phyloP scores from a whole-genome alignment of 2,113 vertebrate genomes.

The Poeciliopsis occidentalis region DNA sequence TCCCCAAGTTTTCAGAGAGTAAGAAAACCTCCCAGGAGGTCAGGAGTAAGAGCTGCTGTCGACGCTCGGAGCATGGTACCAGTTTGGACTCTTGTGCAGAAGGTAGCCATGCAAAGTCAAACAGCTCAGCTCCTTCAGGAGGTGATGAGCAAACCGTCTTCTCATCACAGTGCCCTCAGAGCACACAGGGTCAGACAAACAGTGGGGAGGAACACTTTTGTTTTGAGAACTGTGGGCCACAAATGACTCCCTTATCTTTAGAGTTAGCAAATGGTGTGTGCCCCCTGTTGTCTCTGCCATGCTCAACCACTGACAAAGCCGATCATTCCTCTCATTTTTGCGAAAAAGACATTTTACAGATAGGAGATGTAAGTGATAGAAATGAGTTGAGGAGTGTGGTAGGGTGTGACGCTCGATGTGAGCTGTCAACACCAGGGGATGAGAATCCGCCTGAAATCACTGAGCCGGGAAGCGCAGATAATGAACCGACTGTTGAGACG shows the following conservation, averaged over 20 bases:
- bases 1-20: constrained; percentile 86
- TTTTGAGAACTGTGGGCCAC: constrained; percentile 78
- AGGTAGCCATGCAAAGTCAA: constrained; percentile 65
- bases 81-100: constrained; percentile 19
- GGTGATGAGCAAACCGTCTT: constrained; percentile 66
- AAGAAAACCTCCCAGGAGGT: constrained; percentile 70
- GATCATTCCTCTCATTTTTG: constrained; percentile 59
- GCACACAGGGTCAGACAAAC: constrained; percentile 82
- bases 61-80: constrained; percentile 15
- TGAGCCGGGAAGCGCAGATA: constrained; percentile 37
- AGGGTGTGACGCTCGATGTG: constrained; percentile 55
- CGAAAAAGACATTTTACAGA: constrained; percentile 66
- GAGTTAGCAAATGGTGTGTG: constrained; percentile 62
- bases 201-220: constrained; percentile 83
- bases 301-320: constrained; percentile 49
- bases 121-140: constrained; percentile 65
- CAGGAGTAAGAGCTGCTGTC: constrained; percentile 69
- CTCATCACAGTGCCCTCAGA: constrained; percentile 82
- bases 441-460: constrained; percentile 44
- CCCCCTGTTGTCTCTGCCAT: constrained; percentile 75
- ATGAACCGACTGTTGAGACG: constrained; percentile 69
- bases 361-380: constrained; percentile 57
- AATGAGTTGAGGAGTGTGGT: constrained; percentile 57
- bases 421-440: constrained; percentile 49
- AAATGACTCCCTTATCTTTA: constrained; percentile 76